These are phyloP conservation scores for Erythrocercus mccallii DNA, from an alignment of 2,113 vertebrate species.

Conservation along the genomic window DNA sequence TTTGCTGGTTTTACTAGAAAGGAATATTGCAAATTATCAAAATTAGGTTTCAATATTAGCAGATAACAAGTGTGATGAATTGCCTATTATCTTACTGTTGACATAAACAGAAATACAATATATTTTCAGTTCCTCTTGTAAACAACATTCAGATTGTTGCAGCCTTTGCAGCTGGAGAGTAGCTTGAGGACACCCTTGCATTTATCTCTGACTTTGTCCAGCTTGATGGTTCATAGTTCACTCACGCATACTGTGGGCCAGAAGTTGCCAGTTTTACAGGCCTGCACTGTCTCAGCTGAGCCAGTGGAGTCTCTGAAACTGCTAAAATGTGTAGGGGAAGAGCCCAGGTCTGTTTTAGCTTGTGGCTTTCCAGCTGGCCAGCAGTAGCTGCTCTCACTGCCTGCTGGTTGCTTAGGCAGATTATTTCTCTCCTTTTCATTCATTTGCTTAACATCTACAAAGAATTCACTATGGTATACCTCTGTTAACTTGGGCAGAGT, in stretches of 20 bases:
- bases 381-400: background rate
- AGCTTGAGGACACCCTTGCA: background rate
- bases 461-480: background rate
- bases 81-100: background rate
- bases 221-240: background rate
- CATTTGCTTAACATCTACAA: background rate
- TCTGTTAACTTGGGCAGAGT: background rate
- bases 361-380: background rate
- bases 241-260: background rate
- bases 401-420: background rate
- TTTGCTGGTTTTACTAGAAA: background rate
- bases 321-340: background rate
- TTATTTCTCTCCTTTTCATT: background rate
- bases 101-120: background rate
- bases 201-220: background rate
- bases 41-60: background rate
- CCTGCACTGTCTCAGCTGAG: background rate
- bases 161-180: background rate
- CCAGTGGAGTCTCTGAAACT: background rate
- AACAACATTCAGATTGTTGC: background rate
- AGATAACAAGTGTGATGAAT: background rate
- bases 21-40: background rate
- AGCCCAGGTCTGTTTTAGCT: background rate
- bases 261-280: background rate
- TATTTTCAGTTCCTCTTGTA: background rate